A percentile compares a stretch with the other conserved stretches of the same genome.
Evolutionary conservation across 1,140 invertebrate species (phyloP).

Genomic region (Teleopsis dalmanni): DNA sequence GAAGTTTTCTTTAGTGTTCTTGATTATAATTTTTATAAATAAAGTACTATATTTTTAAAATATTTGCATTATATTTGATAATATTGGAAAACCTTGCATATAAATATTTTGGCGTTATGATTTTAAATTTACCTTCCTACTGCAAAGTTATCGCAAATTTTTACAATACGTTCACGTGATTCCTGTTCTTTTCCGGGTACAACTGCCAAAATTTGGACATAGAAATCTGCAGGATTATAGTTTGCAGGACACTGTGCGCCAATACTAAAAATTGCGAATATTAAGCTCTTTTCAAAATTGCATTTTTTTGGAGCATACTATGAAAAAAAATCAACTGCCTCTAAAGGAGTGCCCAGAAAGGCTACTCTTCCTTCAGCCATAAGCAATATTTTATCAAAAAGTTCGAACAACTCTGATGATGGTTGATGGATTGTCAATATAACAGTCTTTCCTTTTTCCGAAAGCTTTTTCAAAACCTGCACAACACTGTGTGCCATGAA

Average conservation of each 20-base stretch:
- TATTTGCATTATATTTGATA: too few relatives aligned
- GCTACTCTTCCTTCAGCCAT: conserved; percentile 89
- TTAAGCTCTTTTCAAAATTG: too few relatives aligned
- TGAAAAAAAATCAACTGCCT: conserved; percentile 75
- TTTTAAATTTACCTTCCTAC: conserved; percentile 44
- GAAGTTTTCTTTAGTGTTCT: too few relatives aligned
- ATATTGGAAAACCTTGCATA: background rate
- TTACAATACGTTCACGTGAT: conserved; percentile 64
- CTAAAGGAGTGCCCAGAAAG: conserved; percentile 73
- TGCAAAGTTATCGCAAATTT: conserved; percentile 70
- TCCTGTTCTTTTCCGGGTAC: conserved; percentile 72
- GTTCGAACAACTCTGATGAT: conserved; percentile 82
- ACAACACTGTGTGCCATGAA: conserved; percentile 86
- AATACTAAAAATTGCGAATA: conserved; percentile 55
- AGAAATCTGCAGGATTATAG: conserved; percentile 95
- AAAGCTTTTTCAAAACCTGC: conserved; percentile 69
- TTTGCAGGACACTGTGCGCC: conserved; percentile 73
- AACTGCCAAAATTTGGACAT: conserved; percentile 83
- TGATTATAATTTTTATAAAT: background rate
- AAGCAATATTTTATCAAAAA: conserved; percentile 85
- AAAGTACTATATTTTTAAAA: too few relatives aligned
- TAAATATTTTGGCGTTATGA: background rate
- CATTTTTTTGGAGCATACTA: conserved; percentile 53
- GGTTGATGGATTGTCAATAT: conserved; percentile 95
- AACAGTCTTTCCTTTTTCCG: conserved; percentile 82